Base-by-base conservation (phyloP, 2,888 invertebrate species). In the Limulus polyphemus region DNA sequence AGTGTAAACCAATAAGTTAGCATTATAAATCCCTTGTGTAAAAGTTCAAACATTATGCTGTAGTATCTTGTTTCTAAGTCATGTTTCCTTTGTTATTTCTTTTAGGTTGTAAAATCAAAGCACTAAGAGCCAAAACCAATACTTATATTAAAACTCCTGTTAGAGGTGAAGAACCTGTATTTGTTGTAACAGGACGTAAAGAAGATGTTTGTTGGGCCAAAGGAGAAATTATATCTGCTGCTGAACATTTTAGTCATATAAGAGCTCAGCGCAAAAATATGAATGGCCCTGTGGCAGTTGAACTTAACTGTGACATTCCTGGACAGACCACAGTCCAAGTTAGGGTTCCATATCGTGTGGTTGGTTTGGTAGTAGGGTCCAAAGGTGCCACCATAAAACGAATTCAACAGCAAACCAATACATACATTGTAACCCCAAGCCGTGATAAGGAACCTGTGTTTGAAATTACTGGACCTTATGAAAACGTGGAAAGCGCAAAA, bases 81-180 rank as follows among this genome's bases (percentile, higher is more conserved):
- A 5, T 32, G 32, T 32, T 32, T 32, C 3, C 5, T 32, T 32
- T 32, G 1, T 32, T 32, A 32, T 32, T 32, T 81, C 79, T 84
- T 84, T 4, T 84, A 98, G 98, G 98, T 71, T 99, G 99, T 83
- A 99, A 99, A 82, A 99, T 99, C 77, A 99, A 99, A 79, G 97
- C 98, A 16, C 83, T 99, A 32, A 86, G 99, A 70, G 97, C 98
- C 54, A 98, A 98, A 81, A 99, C 99, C 68, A 98, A 99, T 82
- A 99, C 98, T 1, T 99, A 99, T 83, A 99, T 99, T 77, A 97
- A 99, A 82, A 99, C 98, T 10, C 99, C 99, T 65, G 95, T 98
- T 51, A 87, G 98, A 62, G 97, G 95, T 56, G 98, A 99, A 79
- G 97, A 98, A 77, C 98, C 99, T 16, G 94, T 98, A 70, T 99